phyloP scores from a whole-genome alignment of 2,797 vertebrate species.

The Chaenodraco wilsoni region DNA sequence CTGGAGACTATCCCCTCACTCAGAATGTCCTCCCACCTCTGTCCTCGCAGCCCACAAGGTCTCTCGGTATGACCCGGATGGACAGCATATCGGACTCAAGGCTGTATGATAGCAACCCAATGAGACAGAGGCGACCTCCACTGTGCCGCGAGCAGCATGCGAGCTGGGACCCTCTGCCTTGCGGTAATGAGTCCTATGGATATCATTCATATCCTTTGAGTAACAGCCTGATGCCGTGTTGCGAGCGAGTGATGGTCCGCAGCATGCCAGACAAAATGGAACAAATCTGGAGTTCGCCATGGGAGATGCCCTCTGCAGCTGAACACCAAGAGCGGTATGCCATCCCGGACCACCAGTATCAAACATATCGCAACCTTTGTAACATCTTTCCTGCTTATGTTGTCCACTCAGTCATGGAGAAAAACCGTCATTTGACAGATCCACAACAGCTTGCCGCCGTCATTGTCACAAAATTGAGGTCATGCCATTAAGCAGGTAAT shows the following conservation, averaged over 20 bases:
- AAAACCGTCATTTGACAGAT: conserved; percentile 96
- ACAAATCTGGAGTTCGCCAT: conserved; percentile 96
- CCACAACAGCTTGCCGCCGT: conserved; percentile 97
- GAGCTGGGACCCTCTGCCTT: conserved; percentile 97
- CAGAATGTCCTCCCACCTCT: conserved; percentile 88
- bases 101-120: conserved; percentile 95
- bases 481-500: conserved; percentile 79
- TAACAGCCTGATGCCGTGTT: conserved; percentile 95
- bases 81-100: conserved; percentile 98
- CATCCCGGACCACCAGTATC: conserved; percentile 97
- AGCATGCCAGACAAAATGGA: conserved; percentile 99
- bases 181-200: conserved; percentile 89
- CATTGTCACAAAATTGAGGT: conserved; percentile 95
- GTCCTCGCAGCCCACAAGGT: conserved; percentile 90
- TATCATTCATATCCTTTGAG: conserved; percentile 94
- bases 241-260: conserved; percentile 96
- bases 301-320: conserved; percentile 84
- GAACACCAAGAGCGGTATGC: conserved; percentile 91
- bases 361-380: conserved; percentile 98
- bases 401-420: conserved; percentile 98
- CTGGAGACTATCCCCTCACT: conserved; percentile 93
- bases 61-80: conserved; percentile 98
- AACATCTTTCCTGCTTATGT: conserved; percentile 97
- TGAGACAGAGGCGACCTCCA: conserved; percentile 93
- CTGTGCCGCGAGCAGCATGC: conserved; percentile 98